Base-by-base conservation (phyloP, 2,888 invertebrate species). In the Thecocarcelia acutangulata region DNA sequence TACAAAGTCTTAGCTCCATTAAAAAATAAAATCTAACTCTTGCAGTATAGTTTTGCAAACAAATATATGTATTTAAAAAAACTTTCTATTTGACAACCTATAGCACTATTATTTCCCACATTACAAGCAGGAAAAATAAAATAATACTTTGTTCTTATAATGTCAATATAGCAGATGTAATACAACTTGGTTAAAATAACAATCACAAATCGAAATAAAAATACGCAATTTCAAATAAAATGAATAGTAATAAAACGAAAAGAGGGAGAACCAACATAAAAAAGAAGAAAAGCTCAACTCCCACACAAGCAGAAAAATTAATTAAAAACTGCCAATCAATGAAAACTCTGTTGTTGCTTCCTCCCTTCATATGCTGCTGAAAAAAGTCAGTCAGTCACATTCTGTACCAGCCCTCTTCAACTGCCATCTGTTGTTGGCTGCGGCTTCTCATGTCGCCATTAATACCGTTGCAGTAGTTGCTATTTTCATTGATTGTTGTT, bases 241-340 rank as follows among this genome's bases (percentile, higher is more conserved):
- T 37, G 17, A 50, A 64, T 64, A 54, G 37, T 40, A 75, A 61
- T 21, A 52, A 58, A 64, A 66, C 56, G 12, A 50, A 42, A 61
- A 75, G 24, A 8, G 19, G 21, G 12, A 9, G 3, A 8, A 33
- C 12, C 8, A 8, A 21, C 4, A 9, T 13, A 1, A 15, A 19
- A 52, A 15, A 54, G 3, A 54, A 46, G 28, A 46, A 56, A 56
- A 44, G 68, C 44, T 54, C 63, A 56, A 56, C 78, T 13, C 64
- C 56, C 70, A 72, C 64, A 54, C 17, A 80, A 72, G 61, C 61
- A 33, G 8, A 33, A 33, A 69, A 80, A 77, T 77, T 77, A 81
- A 77, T 81, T 77, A 81, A 81, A 81, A 81, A 81, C 68, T 81
- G 77, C 56, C 81, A 81, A 81, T 77, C 72, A 69, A 56, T 69